These are phyloP conservation scores for Gracilinanus agilis DNA, from an alignment of 2,113 vertebrate genomes.

Conservation along the genomic window DNA sequence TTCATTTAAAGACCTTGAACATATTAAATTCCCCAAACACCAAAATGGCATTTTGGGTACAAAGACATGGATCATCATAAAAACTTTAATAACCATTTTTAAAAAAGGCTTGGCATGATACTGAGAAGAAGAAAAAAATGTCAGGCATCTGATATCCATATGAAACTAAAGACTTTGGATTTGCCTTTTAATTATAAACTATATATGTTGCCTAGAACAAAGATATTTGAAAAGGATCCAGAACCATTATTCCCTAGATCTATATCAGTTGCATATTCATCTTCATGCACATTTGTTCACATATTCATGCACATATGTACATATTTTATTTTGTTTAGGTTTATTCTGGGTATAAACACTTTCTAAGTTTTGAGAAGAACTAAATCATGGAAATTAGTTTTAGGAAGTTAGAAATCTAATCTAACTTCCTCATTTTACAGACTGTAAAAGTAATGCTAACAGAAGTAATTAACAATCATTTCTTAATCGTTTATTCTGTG, in stretches of 20 bases:
- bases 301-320: background rate
- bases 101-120: background rate
- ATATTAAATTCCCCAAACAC: background rate
- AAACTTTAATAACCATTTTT: background rate
- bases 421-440: background rate
- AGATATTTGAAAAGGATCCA: background rate
- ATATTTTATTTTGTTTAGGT: background rate
- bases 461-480: background rate
- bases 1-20: background rate
- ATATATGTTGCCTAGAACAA: too few species aligned
- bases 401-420: background rate
- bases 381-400: background rate
- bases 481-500: background rate
- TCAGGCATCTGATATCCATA: background rate
- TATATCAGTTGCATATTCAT: background rate
- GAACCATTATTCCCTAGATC: background rate
- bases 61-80: background rate
- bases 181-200: background rate
- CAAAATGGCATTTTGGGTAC: background rate
- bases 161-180: background rate
- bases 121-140: background rate
- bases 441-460: background rate
- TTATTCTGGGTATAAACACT: background rate
- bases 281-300: background rate
- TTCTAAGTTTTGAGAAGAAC: background rate